Conservation (phyloP, 2,888 invertebrate genomes). For the Stenotaenia linearis region DNA sequence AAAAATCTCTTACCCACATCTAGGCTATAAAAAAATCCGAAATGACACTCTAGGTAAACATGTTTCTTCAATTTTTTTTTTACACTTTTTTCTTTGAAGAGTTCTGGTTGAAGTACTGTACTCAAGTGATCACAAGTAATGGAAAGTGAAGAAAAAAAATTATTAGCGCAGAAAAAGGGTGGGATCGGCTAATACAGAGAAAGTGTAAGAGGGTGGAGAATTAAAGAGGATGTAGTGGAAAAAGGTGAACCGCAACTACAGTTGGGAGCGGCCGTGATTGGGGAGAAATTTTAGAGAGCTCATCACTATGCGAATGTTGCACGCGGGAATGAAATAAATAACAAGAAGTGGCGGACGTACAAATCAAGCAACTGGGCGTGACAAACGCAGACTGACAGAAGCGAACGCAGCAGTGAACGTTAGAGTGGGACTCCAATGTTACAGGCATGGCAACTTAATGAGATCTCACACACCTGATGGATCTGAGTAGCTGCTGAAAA, state of each 20-base stretch:
- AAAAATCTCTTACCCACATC: no score
- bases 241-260: background rate
- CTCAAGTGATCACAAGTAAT: conserved; percentile 7
- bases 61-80: background rate
- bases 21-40: no score
- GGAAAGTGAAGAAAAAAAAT: conserved; percentile 2
- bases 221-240: background rate
- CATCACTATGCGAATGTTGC: conserved; percentile 22
- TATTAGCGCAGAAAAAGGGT: conserved; percentile 13
- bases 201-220: background rate
- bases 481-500: conserved; percentile 19
- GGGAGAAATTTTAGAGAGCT: background rate
- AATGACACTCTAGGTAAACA: background rate
- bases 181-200: conserved; percentile 1
- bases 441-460: conserved; percentile 13
- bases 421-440: conserved; percentile 7
- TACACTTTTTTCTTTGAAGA: background rate
- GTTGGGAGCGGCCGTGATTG: background rate
- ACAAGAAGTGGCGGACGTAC: conserved; percentile 20
- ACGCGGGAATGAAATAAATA: conserved; percentile 26
- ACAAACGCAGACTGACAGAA: conserved; percentile 3
- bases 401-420: background rate
- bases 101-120: background rate
- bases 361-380: conserved; percentile 22
- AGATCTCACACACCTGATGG: conserved; percentile 26